Evolutionary conservation across 2,113 vertebrate species (phyloP), one percentile per base, ranked within the genome.

Genomic region (Sylvilagus bachmani): DNA sequence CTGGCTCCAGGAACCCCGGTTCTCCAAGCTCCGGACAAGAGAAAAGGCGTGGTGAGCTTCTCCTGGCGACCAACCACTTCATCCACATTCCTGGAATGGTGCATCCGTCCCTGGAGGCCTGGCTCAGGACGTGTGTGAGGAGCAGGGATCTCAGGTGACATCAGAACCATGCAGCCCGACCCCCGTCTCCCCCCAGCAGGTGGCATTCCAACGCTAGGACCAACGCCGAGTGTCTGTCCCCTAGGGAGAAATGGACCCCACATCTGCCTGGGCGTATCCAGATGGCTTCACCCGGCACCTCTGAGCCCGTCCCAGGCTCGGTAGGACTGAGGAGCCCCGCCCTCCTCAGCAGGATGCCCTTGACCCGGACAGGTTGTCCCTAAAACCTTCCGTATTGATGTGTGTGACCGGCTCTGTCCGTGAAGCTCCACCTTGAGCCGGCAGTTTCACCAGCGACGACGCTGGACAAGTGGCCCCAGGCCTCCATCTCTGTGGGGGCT

Each of bases 191-290:
- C 6, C 51, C 73, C 38, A 62, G 16, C 33, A 87, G 62, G 44
- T 79, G 36, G 78, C 95, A 96, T 97, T 97, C 97, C 95, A 80
- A 0, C 31, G 70, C 66, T 58, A 77, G 93, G 96, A 97, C 93
- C 95, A 95, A 92, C 27, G 74, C 36, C 78, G 67, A 19, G 44
- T n/a, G 61, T 27, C 90, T 36, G 5, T 71, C 55, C 62, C 25
- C 19, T 0, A 2, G 5, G 36, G 70, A 84, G 66, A 96, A 55
- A 36, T 12, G 8, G 61, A 58, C 51, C 61, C 5, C 1, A 82
- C 69, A 70, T 29, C 67, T 75, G 38, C 83, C 66, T 71, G 84
- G 77, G 38, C 96, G 53, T 44, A 86, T 93, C 75, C 51, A 55
- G 86, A 92, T 71, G 67, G 82, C 53, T 29, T 77, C 0, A 0